Evolutionary conservation across 2,113 vertebrate species (phyloP).

Genomic region (Mirounga angustirostris): DNA sequence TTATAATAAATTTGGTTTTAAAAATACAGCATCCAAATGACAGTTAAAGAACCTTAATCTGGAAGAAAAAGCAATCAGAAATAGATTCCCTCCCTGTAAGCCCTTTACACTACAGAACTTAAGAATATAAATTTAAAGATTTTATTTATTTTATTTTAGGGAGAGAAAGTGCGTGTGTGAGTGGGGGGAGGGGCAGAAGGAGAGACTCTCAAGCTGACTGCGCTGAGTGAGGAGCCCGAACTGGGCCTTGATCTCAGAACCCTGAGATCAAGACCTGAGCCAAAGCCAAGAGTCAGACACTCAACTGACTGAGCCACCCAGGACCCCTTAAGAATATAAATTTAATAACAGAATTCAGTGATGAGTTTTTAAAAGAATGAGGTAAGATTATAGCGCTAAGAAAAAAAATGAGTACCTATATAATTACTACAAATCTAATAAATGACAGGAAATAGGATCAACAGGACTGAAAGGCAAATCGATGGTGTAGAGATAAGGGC

Average conservation of each 20-base stretch:
- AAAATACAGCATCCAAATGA: neutral
- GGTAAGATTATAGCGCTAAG: neutral
- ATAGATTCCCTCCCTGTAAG: neutral
- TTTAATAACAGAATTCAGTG: neutral
- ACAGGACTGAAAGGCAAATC: neutral
- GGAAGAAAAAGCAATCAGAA: neutral
- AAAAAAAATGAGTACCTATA: neutral
- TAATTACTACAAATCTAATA: neutral
- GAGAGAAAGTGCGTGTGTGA: neutral
- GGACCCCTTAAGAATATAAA: neutral
- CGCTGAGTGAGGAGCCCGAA: too few relatives aligned
- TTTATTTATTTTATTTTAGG: neutral
- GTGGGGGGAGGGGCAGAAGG: neutral
- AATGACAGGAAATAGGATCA: neutral
- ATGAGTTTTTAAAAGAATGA: neutral
- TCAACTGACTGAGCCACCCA: neutral
- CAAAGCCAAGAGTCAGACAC: neutral
- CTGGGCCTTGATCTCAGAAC: neutral
- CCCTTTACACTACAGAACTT: neutral
- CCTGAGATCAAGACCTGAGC: neutral
- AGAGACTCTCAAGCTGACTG: neutral
- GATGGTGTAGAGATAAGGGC: neutral
- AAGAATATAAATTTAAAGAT: neutral
- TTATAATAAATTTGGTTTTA: neutral
- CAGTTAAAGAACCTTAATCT: neutral